Percentiles rank a stretch among this genome's conserved stretches.
Conservation (phyloP, 2,113 vertebrate species). For the Poeciliopsis retropinna region DNA sequence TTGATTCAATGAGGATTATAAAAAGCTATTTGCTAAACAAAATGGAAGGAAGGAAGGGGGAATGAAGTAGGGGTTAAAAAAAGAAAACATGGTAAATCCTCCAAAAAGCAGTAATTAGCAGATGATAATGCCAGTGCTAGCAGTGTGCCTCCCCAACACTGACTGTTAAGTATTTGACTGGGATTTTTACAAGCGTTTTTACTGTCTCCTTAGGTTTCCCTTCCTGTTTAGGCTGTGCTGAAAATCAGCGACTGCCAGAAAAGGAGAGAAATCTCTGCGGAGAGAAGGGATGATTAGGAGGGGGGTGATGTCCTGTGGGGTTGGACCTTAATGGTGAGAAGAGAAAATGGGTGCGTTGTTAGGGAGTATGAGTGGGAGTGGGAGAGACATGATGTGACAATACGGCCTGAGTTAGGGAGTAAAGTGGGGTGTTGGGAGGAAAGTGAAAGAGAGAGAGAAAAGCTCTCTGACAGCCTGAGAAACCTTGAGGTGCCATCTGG, state of each 20-base stretch:
- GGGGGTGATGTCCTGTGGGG: conserved; percentile 37
- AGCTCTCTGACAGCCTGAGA: conserved; percentile 80
- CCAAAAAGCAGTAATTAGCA: conserved; percentile 72
- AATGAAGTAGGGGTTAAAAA: conserved; percentile 76
- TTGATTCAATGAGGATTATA: conserved; percentile 78
- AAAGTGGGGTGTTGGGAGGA: conserved; percentile 36
- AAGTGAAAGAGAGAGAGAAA: conserved; percentile 38
- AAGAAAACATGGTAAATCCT: conserved; percentile 73
- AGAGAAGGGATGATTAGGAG: conserved; percentile 37
- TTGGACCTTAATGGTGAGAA: conserved; percentile 42
- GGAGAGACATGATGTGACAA: conserved; percentile 35
- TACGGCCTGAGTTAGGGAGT: conserved; percentile 38
- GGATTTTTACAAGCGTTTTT: conserved; percentile 40
- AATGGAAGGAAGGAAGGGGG: conserved; percentile 62
- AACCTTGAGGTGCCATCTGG: conserved; percentile 83
- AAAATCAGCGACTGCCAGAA: conserved; percentile 52
- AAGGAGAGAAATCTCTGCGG: conserved; percentile 69
- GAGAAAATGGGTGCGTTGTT: conserved; percentile 48
- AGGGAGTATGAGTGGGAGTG: conserved; percentile 37
- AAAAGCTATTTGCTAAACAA: conserved; percentile 80
- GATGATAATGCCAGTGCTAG: conserved; percentile 55
- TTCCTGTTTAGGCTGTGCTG: conserved; percentile 68
- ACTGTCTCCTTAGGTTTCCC: conserved; percentile 61
- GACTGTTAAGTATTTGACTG: conserved; percentile 57
- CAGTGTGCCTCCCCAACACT: conserved; percentile 54